These are phyloP conservation scores for Mormoops blainvillei DNA, from an alignment of 2,113 vertebrate genomes.

Conservation along the genomic window DNA sequence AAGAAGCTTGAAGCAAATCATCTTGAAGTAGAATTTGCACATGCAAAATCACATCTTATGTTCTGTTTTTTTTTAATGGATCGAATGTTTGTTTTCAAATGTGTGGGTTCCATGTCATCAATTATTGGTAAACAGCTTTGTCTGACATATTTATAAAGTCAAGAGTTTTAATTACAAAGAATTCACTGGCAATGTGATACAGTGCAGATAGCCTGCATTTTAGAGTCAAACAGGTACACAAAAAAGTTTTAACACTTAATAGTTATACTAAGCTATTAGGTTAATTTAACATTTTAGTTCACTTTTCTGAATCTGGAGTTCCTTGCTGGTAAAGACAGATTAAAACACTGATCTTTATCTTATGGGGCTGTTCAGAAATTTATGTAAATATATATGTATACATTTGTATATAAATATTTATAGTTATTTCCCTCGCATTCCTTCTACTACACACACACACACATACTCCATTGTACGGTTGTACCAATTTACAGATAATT, in stretches of 20 bases:
- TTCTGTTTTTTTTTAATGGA: neutral
- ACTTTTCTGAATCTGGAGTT: neutral
- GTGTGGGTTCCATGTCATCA: neutral
- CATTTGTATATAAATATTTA: neutral
- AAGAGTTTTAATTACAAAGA: neutral
- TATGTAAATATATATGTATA: neutral
- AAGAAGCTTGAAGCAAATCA: neutral
- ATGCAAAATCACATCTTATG: neutral
- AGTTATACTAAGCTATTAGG: neutral
- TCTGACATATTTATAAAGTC: neutral
- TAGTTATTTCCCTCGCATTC: neutral
- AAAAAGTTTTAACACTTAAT: neutral
- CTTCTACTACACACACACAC: neutral
- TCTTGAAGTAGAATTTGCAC: neutral
- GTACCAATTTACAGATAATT: slow-evolving; percentile 10
- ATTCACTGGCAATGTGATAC: neutral
- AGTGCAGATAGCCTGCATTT: neutral
- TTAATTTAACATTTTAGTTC: neutral
- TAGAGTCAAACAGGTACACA: neutral
- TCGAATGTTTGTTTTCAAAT: slow-evolving; percentile 2
- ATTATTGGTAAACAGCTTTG: neutral
- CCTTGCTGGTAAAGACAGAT: neutral
- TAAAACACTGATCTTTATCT: neutral
- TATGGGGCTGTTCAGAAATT: neutral
- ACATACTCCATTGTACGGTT: neutral